phyloP scores from a whole-genome alignment of 2,113 vertebrate species.

The Electrona antarctica region DNA sequence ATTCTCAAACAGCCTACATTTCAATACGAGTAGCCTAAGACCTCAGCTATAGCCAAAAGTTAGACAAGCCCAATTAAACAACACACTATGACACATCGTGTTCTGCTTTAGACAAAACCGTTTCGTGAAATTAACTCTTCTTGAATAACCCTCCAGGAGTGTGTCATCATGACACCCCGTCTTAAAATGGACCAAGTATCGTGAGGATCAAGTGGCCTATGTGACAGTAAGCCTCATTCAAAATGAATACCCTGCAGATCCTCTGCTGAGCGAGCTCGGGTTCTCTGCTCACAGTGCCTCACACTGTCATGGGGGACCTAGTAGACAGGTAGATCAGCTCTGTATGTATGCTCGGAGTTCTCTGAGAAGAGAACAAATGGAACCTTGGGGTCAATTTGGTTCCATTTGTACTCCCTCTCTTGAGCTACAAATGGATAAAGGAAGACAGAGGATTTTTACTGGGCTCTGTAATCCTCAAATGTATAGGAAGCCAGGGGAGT shows the following conservation, averaged over 20 bases:
- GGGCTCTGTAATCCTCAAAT: slow-evolving; percentile 33
- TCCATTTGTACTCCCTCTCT: too few species aligned
- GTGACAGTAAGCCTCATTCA: slow-evolving; percentile 64
- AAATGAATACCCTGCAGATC: slow-evolving; percentile 67
- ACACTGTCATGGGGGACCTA: slow-evolving; percentile 12
- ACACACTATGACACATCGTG: too few species aligned
- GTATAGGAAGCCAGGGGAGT: slow-evolving; percentile 35
- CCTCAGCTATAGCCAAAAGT: too few species aligned
- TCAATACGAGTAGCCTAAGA: too few species aligned
- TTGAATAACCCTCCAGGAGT: neutral
- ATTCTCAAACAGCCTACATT: too few species aligned
- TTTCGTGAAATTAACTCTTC: neutral
- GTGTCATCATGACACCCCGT: slow-evolving; percentile 2
- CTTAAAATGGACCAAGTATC: slow-evolving; percentile 38
- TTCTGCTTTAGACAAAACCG: too few species aligned
- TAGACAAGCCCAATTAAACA: too few species aligned
- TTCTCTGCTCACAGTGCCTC: slow-evolving; percentile 42
- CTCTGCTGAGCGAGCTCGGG: slow-evolving; percentile 40
- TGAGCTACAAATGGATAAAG: too few species aligned
- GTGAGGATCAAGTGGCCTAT: slow-evolving; percentile 46
- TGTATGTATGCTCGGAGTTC: too few species aligned
- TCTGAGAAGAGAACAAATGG: too few species aligned
- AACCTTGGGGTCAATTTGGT: too few species aligned
- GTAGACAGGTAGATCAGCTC: slow-evolving; percentile 16
- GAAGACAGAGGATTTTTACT: too few species aligned